Base-by-base conservation (phyloP, 1,140 invertebrate species). In the Polypedilum pembai region DNA sequence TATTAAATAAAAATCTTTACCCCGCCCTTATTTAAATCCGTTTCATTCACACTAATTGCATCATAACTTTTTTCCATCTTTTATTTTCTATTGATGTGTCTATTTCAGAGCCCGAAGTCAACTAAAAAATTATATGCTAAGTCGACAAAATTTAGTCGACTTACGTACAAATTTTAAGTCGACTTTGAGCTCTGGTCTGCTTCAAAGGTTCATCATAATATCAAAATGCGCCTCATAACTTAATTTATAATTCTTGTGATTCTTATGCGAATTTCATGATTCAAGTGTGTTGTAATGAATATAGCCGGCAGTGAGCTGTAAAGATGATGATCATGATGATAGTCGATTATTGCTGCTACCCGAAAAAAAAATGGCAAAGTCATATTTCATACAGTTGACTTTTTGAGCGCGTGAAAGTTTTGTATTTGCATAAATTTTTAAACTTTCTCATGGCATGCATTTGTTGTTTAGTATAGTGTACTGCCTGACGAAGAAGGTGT, bases 341-440 rank as follows among this genome's bases (percentile, higher is more conserved):
- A 33, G 24, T 33, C 24, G 24, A 33, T 33, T 33, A 12, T 4
- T 56, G 8, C 45, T 56, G 45, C 45, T 56, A n/a, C 8, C 45
- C 45, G n/a, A 69, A 8, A 18, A 69, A n/a, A n/a, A n/a, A n/a
- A n/a, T n/a, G n/a, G n/a, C n/a, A n/a, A n/a, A 69, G 65, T 7
- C 20, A 69, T 69, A 69, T 18, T 69, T 69, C 65, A 20, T 69
- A 18, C 18, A 7, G 17, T 18, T 69, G 20, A 18, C 65, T 69
- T 69, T 69, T 69, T 69, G 10, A 69, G 65, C 65, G 65, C 65
- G 65, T 69, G 65, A 69, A 69, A 69, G 65, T 69, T 69, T 18
- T 33, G 20, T 1, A 20, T 69, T 7, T 69, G 8, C 45, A 56
- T 56, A 56, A 4, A 56, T 4, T 45, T 45, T 45, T 45, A 12